These are phyloP conservation scores for Sparus aurata DNA, from an alignment of 2,797 vertebrate species.

Conservation along the genomic window DNA sequence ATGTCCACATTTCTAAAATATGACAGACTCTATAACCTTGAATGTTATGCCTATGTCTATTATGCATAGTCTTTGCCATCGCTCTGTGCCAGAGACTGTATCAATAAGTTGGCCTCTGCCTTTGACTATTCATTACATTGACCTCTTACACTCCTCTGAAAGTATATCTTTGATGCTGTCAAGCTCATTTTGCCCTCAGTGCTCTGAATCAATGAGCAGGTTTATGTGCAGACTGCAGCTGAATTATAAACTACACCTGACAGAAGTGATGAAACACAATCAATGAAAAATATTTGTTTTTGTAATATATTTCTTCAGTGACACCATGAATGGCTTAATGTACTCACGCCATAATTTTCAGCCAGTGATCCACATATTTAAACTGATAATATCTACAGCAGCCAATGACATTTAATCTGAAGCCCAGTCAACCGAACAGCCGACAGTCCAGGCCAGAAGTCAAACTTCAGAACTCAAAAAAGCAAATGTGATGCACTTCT, in stretches of 20 bases:
- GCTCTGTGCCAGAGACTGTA: conserved; percentile 5
- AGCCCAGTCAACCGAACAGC: too few species aligned
- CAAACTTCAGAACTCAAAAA: not conserved
- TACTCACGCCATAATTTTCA: not conserved
- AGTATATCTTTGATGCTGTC: conserved; percentile 38
- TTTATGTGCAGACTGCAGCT: conserved; percentile 17
- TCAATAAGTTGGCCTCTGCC: conserved; percentile 24
- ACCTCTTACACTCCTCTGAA: conserved; percentile 25
- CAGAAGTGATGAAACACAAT: not conserved
- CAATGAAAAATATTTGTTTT: not conserved
- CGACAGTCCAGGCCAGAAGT: not conserved
- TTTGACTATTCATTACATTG: conserved; percentile 56
- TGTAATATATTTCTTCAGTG: not conserved
- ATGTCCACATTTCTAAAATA: not conserved
- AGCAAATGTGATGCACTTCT: not conserved
- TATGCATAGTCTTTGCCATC: not conserved
- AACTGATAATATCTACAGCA: not conserved
- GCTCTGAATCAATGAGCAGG: conserved; percentile 29
- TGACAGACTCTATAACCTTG: not conserved
- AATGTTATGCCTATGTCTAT: not conserved
- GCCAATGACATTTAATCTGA: not conserved
- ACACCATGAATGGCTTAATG: not conserved
- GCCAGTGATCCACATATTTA: not conserved
- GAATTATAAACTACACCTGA: conserved; percentile 36
- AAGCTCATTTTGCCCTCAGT: conserved; percentile 18